These are phyloP conservation scores for Luidia sarsii DNA, from an alignment of 53 echinoderm and acorn worm species.

Conservation along the genomic window DNA sequence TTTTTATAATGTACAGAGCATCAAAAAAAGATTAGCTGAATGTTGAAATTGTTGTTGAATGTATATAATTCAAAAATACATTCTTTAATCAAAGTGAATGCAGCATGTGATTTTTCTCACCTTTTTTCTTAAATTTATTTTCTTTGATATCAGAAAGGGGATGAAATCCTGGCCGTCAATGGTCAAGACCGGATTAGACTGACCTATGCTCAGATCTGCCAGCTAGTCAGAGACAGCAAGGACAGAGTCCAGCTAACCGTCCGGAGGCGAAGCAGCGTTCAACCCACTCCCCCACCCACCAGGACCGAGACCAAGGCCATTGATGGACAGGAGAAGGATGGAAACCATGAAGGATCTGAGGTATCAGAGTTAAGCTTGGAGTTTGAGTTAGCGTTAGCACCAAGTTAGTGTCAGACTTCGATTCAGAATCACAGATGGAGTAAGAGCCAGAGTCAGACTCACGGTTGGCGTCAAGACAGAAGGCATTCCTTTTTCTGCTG, in stretches of 20 bases:
- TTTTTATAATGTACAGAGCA: no score
- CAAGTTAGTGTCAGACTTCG: neutral
- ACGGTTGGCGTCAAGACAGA: no score
- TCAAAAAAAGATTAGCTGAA: no score
- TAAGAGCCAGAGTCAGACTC: no score
- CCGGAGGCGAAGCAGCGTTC: neutral
- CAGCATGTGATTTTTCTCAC: no score
- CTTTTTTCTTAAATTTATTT: no score
- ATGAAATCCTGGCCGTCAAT: slow-evolving; percentile 29
- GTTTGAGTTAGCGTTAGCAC: neutral
- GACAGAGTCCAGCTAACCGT: slow-evolving; percentile 40
- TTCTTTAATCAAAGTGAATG: no score
- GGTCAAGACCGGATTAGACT: slow-evolving; percentile 14
- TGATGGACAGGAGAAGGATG: neutral
- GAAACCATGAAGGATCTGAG: neutral
- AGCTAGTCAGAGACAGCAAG: slow-evolving; percentile 33
- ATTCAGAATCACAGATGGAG: no score
- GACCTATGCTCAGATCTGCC: slow-evolving; percentile 39
- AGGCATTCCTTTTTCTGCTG: no score
- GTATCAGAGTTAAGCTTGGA: slow-evolving; percentile 11
- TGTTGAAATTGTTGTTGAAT: no score
- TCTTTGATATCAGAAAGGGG: slow-evolving; percentile 12
- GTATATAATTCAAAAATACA: no score
- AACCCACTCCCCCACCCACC: neutral
- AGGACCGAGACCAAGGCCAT: neutral